Evolutionary conservation across 2,888 invertebrate species (phyloP).

Genomic region (Nephrotoma flavescens): DNA sequence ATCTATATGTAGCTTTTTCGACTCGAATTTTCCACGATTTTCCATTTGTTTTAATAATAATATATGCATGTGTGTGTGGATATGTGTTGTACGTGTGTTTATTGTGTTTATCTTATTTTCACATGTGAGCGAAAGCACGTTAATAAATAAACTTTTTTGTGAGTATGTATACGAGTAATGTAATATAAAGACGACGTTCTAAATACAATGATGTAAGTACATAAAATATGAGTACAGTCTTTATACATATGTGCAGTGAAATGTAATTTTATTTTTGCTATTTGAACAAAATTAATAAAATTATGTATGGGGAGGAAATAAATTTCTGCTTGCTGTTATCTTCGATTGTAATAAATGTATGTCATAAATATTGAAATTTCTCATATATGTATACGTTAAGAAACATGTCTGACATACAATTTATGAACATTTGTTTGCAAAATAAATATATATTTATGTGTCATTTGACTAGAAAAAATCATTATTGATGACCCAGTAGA

Average conservation of each 20-base stretch:
- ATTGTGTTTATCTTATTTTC: not conserved
- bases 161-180: not conserved
- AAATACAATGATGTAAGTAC: not conserved
- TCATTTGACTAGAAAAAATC: not conserved
- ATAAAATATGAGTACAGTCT: not conserved
- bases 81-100: not conserved
- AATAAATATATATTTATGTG: not conserved
- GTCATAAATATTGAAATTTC: not conserved
- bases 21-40: not conserved
- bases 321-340: not conserved
- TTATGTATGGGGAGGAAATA: not conserved
- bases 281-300: not conserved
- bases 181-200: not conserved
- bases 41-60: not conserved
- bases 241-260: not conserved
- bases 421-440: not conserved
- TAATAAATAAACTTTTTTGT: not conserved
- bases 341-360: not conserved
- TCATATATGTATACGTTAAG: not conserved
- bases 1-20: not conserved
- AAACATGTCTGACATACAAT: not conserved
- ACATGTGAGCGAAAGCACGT: not conserved
- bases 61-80: not conserved
- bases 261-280: not conserved
- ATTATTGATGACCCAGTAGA: not conserved